Base-by-base conservation (phyloP, 2,888 invertebrate genomes). In the Lathronympha strigana region DNA sequence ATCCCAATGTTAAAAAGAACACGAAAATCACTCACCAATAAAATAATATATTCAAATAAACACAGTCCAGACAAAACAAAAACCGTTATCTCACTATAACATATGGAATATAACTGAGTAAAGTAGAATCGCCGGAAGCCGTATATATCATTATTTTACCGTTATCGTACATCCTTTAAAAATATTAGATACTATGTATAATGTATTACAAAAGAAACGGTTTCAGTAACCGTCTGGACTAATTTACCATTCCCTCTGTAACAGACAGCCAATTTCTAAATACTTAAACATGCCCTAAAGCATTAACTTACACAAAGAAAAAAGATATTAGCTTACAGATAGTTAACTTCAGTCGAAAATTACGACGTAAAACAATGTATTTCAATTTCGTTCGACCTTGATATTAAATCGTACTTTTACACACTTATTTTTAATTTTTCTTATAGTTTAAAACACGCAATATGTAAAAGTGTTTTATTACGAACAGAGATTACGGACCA, bases 91-190 rank as follows among this genome's bases (percentile, higher is more conserved):
- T 5, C 36, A 33, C 21, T 17, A 50, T 8, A 33, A 50, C 43
- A 23, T 1, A 25, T 15, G 19, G n/a, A 40, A 36, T 47, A 55
- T 23, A 13, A 58, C 57, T 51, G 50, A 23, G 40, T 40, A 25
- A 63, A 58, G 57, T 31, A 4, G 38, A 54, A 47, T 47, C 21
- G 23, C 21, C 63, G 57, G 63, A 63, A 43, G 5, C 40, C 13
- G 21, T 43, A 19, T 43, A 19, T 1, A 57, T 40, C 40, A 54
- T 9, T 40, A 40, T 43, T 2, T 6, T 8, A 31, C 40, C 28
- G 36, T 40, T 63, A 63, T 63, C 55, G n/a, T 17, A 19, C 33
- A 33, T 63, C 63, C 63, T 57, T 49, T 5, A 28, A 19, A 17
- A 28, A 25, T 45, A 43, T 23, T 45, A 5, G 15, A 31, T 38